Evolutionary conservation across 1,140 invertebrate genomes (phyloP).

Genomic region (Streblospio benedicti): DNA sequence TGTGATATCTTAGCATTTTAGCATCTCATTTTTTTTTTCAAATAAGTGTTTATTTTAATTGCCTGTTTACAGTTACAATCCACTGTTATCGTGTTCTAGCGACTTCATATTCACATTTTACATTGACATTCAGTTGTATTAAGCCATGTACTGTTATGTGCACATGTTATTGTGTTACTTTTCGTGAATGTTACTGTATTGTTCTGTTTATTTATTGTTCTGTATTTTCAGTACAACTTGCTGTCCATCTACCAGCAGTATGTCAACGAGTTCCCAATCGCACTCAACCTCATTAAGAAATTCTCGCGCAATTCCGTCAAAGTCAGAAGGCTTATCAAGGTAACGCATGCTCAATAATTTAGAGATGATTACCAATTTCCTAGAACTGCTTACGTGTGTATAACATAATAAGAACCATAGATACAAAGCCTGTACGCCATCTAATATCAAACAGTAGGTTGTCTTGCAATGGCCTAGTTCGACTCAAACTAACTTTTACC

Average conservation of each 20-base stretch:
- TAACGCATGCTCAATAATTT: not conserved
- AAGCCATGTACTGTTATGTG: not conserved
- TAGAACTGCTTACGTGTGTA: too few relatives aligned
- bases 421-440: too few relatives aligned
- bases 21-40: too few relatives aligned
- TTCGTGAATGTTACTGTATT: slow-evolving; percentile 1
- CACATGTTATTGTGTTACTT: not conserved
- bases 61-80: not conserved
- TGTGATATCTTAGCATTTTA: too few relatives aligned
- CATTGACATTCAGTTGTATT: not conserved
- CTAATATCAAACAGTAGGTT: too few relatives aligned
- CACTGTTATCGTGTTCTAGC: not conserved
- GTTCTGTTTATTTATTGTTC: not conserved
- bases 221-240: slow-evolving; percentile 13
- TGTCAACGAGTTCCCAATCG: slow-evolving; percentile 5
- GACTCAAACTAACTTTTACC: too few relatives aligned
- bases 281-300: slow-evolving; percentile 10
- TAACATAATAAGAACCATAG: too few relatives aligned
- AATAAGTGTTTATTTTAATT: not conserved
- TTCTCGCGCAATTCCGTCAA: not conserved
- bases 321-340: not conserved
- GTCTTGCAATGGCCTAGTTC: too few relatives aligned
- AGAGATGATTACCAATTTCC: not conserved
- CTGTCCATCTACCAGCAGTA: slow-evolving; percentile 15
- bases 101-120: not conserved